Base-by-base conservation (phyloP, 2,113 vertebrate species). In the Phylloscopus trochiloides region DNA sequence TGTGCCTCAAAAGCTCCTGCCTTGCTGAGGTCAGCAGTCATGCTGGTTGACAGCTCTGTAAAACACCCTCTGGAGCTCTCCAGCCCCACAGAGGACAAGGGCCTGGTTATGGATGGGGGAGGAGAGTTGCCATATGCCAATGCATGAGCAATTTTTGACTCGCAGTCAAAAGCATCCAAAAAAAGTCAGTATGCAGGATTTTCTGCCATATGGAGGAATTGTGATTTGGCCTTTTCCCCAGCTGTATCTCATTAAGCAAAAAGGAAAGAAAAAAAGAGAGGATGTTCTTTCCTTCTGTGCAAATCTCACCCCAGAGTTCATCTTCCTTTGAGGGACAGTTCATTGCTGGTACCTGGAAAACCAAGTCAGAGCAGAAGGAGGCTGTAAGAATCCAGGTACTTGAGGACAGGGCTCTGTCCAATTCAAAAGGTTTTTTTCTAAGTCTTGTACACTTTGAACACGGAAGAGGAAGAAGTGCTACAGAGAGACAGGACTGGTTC, bases 141-240 rank as follows among this genome's bases (percentile, higher is more conserved):
- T 48, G 83, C 50, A 59, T 40, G 4, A 96, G 65, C 67, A 59
- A 51, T 58, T 82, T 74, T 67, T 89, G 80, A 91, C 43, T 92
- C 1, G 14, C 61, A 94, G 72, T 89, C 40, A 62, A 86, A 94
- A 90, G 83, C 47, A 79, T 66, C 75, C 45, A 3, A 70, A 90
- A 72, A 68, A 78, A 87, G 32, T 80, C 83, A 71, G 38, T 52
- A n/a, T 31, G n/a, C 68, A 85, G 73, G 72, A 47, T 92, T 94
- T 79, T 66, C 51, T 76, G 77, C 90, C 94, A 93, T 90, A 89
- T 85, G 90, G 88, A 90, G 65, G 34, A 47, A 76, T 40, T 42
- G 52, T 48, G 61, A 77, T 72, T 67, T 88, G 77, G 79, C 65
- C 68, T 96, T 81, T 80, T 95, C 81, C 81, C 61, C 58, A 95